Conservation (phyloP, 2,113 vertebrate species). For the Odobenus rosmarus region DNA sequence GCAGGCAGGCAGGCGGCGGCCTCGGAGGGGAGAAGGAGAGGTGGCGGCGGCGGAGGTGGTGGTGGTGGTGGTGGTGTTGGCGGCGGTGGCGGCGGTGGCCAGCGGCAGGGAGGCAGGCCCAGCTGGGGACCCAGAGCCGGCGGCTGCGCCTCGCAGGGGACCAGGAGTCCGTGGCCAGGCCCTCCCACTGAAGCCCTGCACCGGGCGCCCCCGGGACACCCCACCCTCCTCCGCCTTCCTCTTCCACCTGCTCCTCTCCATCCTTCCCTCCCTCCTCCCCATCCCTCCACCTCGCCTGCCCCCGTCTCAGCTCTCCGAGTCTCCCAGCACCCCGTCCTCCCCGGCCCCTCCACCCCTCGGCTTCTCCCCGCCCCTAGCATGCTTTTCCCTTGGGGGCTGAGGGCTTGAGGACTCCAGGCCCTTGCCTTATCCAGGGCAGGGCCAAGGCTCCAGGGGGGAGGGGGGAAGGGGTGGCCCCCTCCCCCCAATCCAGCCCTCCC, state of each 20-base stretch:
- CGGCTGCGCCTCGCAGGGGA: conserved; percentile 46
- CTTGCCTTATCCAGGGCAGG: conserved; percentile 44
- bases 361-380: conserved; percentile 55
- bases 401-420: conserved; percentile 61
- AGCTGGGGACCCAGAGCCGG: conserved; percentile 41
- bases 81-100: neutral
- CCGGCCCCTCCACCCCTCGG: neutral
- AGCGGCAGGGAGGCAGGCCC: conserved; percentile 62
- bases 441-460: conserved; percentile 65
- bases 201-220: conserved; percentile 64
- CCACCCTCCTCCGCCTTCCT: conserved; percentile 61
- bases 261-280: conserved; percentile 1
- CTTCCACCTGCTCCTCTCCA: conserved; percentile 68
- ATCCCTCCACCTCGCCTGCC: neutral
- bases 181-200: conserved; percentile 36
- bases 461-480: conserved; percentile 74
- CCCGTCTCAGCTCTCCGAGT: neutral
- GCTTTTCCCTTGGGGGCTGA: conserved; percentile 58
- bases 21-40: conserved; percentile 8
- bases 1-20: conserved; percentile 19
- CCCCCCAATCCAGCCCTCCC: conserved; percentile 55
- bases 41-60: conserved; percentile 22
- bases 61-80: conserved; percentile 5
- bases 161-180: conserved; percentile 55
- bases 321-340: neutral